phyloP scores from a whole-genome alignment of 2,888 invertebrate genomes.

The Papilio demoleus region DNA sequence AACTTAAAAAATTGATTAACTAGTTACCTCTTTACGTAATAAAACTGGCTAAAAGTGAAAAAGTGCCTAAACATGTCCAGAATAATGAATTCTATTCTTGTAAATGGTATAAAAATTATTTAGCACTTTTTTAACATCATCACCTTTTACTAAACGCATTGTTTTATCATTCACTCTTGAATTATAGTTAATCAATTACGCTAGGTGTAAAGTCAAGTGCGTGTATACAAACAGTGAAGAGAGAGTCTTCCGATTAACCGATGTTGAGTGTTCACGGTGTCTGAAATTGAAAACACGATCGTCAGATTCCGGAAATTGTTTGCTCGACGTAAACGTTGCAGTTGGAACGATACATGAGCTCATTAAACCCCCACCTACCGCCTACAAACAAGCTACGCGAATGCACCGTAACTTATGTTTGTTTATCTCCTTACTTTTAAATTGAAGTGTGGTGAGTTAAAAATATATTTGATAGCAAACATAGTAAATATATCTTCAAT shows the following conservation, averaged over 20 bases:
- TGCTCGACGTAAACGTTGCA: slow-evolving; percentile 57
- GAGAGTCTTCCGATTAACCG: slow-evolving; percentile 30
- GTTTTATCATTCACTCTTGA: too few species aligned
- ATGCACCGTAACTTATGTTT: slow-evolving; percentile 2
- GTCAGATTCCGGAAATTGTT: slow-evolving; percentile 77
- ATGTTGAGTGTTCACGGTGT: slow-evolving; percentile 27
- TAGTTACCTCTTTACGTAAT: neutral
- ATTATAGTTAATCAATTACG: too few species aligned
- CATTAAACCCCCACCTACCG: slow-evolving; percentile 67
- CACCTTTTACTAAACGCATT: too few species aligned
- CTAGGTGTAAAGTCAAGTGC: neutral
- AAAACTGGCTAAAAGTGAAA: too few species aligned
- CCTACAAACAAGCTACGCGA: slow-evolving; percentile 46
- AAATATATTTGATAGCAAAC: too few species aligned
- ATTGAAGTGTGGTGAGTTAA: too few species aligned
- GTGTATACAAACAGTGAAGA: slow-evolving; percentile 34
- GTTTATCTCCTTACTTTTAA: neutral
- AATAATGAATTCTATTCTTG: too few species aligned
- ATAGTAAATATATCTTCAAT: too few species aligned
- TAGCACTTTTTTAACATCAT: too few species aligned
- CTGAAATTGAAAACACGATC: slow-evolving; percentile 74
- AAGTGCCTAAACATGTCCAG: too few species aligned
- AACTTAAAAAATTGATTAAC: too few species aligned
- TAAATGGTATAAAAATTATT: too few species aligned
- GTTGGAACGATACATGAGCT: slow-evolving; percentile 66